phyloP scores from a whole-genome alignment of 2,113 vertebrate species.

The Rhynchomys soricoides region DNA sequence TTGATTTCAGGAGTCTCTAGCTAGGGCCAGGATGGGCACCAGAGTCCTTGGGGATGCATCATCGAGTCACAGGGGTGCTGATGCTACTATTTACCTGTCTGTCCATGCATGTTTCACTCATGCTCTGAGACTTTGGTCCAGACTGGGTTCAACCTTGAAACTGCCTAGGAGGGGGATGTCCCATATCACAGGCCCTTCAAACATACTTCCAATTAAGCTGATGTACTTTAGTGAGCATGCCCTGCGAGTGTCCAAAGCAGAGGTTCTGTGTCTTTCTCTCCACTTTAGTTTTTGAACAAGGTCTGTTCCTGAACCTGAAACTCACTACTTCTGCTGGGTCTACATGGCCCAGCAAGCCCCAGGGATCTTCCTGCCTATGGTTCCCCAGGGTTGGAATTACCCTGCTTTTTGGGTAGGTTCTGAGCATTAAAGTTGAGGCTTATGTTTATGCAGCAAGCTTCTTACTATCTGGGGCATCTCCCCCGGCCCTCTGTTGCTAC shows the following conservation, averaged over 20 bases:
- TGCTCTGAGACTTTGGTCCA: rapidly evolving
- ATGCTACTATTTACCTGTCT: rapidly evolving
- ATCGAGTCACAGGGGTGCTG: no score
- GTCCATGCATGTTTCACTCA: no score
- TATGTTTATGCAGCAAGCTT: background rate
- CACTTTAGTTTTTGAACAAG: background rate
- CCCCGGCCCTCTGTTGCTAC: background rate
- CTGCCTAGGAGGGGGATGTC: no score
- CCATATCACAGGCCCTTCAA: background rate
- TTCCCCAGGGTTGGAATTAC: no score
- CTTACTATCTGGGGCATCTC: background rate
- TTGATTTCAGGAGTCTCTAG: background rate
- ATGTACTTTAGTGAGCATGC: background rate
- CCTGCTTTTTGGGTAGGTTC: no score
- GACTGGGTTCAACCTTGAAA: rapidly evolving
- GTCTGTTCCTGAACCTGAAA: background rate
- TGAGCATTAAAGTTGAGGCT: background rate
- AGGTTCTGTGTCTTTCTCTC: background rate
- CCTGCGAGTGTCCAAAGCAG: no score
- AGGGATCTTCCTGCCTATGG: background rate
- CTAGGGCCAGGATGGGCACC: background rate
- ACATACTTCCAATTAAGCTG: no score
- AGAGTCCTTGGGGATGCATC: background rate
- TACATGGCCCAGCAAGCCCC: no score
- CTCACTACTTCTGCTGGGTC: background rate